A percentile compares a stretch with the other conserved stretches of the same genome.
Conservation (phyloP, 2,888 invertebrate species). For the Rotaria socialis region DNA sequence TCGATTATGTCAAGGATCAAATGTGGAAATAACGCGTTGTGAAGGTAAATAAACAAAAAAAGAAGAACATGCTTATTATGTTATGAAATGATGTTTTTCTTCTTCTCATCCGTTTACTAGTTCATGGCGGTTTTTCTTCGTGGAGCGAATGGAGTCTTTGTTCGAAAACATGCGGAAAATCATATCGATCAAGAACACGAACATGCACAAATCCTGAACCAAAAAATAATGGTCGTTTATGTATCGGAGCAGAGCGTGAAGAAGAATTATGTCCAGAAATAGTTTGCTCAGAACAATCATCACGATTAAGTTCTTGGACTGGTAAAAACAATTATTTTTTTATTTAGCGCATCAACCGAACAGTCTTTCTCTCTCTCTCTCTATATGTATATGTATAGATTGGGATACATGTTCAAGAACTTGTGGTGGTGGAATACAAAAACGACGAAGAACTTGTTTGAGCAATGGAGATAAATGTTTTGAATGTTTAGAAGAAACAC, state of each 20-base stretch:
- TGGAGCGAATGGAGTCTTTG: slow-evolving; percentile 81
- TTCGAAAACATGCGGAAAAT: slow-evolving; percentile 62
- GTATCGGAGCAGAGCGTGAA: slow-evolving; percentile 74
- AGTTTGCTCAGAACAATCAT: slow-evolving; percentile 44
- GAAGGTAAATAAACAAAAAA: not conserved
- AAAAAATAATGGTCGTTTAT: slow-evolving; percentile 75
- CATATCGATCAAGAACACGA: slow-evolving; percentile 75
- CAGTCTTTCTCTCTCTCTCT: too few species aligned
- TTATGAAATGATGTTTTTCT: not conserved
- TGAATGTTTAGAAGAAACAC: slow-evolving; percentile 40
- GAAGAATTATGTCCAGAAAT: slow-evolving; percentile 69
- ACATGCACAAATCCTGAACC: slow-evolving; percentile 78
- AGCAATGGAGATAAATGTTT: slow-evolving; percentile 60
- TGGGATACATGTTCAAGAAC: slow-evolving; percentile 74
- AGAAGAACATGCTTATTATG: too few species aligned
- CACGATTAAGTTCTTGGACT: slow-evolving; percentile 35
- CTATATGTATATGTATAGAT: slow-evolving; percentile 54
- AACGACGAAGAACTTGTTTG: slow-evolving; percentile 68
- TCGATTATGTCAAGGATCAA: slow-evolving; percentile 36
- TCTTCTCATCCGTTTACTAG: slow-evolving; percentile 54
- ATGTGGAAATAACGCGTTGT: slow-evolving; percentile 40
- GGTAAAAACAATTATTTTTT: slow-evolving; percentile 55
- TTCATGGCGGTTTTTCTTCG: slow-evolving; percentile 78
- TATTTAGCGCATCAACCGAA: not conserved
- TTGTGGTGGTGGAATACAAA: slow-evolving; percentile 69